Conservation (phyloP, 2,113 vertebrate species). For the Opisthocomus hoazin region DNA sequence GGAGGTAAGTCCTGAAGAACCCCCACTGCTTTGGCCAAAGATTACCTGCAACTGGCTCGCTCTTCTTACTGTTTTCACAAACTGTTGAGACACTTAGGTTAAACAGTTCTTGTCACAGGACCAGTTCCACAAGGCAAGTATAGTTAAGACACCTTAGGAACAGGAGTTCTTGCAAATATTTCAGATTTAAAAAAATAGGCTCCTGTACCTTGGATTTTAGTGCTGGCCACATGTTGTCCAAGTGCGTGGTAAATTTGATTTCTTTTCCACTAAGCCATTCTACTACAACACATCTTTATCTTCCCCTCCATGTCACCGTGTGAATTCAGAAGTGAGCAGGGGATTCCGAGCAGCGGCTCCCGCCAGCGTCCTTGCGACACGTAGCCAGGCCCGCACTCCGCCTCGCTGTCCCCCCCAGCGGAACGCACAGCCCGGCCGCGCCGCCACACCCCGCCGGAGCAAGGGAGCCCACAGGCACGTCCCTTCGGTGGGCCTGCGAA, state of each 20-base stretch:
- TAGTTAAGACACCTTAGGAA: background rate
- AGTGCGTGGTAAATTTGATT: background rate
- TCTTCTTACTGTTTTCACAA: background rate
- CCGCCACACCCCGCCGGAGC: too few relatives aligned
- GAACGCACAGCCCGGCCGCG: too few relatives aligned
- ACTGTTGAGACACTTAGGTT: background rate
- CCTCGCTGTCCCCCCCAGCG: accelerated
- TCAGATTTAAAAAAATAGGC: background rate
- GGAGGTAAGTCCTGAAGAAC: background rate
- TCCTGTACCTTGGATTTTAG: background rate
- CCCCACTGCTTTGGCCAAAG: background rate
- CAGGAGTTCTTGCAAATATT: background rate
- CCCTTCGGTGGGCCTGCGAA: too few relatives aligned
- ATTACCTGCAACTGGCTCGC: background rate
- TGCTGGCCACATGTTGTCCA: background rate
- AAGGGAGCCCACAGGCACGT: too few relatives aligned
- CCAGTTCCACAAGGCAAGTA: background rate
- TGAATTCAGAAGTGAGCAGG: background rate
- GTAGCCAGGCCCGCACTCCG: accelerated
- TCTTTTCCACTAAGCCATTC: background rate
- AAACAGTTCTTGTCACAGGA: background rate
- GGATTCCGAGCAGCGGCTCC: background rate
- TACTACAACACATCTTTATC: background rate
- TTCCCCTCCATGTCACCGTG: accelerated
- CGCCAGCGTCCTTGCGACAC: accelerated